Evolutionary conservation across 2,888 invertebrate species (phyloP).

Genomic region (Xanthia icteritia): DNA sequence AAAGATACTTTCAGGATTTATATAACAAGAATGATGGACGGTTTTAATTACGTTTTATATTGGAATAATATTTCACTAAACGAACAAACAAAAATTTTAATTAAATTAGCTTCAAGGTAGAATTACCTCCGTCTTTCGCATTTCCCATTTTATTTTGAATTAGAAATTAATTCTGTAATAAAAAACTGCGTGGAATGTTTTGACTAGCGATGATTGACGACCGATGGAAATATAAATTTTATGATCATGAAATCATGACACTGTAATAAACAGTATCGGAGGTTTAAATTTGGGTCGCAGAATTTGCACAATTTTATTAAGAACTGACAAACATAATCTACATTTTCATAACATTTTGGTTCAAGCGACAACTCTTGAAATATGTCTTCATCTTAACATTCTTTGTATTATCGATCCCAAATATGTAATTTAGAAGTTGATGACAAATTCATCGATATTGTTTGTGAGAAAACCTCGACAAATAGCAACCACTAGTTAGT

Average conservation of each 20-base stretch:
- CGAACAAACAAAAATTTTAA: constrained; percentile 56
- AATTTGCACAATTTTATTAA: constrained; percentile 43
- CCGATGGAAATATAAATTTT: constrained; percentile 58
- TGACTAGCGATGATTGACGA: constrained; percentile 56
- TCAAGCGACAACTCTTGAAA: constrained; percentile 1
- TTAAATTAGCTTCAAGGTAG: constrained; percentile 50
- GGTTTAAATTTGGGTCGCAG: constrained; percentile 37
- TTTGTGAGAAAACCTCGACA: constrained; percentile 69
- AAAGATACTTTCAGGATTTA: constrained; percentile 55
- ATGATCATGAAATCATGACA: constrained; percentile 56
- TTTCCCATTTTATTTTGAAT: constrained; percentile 45
- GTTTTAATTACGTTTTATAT: constrained; percentile 60
- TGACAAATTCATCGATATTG: constrained; percentile 67
- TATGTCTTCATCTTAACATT: background rate
- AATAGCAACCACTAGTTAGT: constrained; percentile 74
- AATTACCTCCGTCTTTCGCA: constrained; percentile 27
- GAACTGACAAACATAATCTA: constrained; percentile 22
- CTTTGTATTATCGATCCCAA: background rate
- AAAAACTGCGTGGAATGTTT: constrained; percentile 50
- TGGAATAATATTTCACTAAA: constrained; percentile 61
- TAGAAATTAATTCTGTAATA: constrained; percentile 52
- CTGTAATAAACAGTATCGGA: constrained; percentile 52
- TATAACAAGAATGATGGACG: constrained; percentile 54
- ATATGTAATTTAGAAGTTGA: background rate
- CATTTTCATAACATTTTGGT: constrained; percentile 26